These are phyloP conservation scores for Aythya fuligula DNA, from an alignment of 2,797 vertebrate genomes.

Conservation along the genomic window DNA sequence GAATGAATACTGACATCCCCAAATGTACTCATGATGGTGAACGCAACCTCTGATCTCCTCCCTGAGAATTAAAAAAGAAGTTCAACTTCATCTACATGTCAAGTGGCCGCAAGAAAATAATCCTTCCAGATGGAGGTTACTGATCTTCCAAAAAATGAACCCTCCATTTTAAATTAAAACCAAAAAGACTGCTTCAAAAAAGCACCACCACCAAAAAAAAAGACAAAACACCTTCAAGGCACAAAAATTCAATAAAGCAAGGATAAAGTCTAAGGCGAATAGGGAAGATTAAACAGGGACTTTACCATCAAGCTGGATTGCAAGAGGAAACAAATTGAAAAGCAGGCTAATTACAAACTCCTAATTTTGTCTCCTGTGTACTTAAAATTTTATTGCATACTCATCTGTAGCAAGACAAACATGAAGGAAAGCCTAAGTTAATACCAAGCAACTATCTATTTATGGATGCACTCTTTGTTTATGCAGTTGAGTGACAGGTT, in stretches of 20 bases:
- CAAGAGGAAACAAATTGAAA: slow-evolving; percentile 37
- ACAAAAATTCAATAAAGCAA: slow-evolving; percentile 33
- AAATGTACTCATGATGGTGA: slow-evolving; percentile 37
- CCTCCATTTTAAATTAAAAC: slow-evolving; percentile 54
- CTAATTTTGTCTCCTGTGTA: slow-evolving; percentile 12
- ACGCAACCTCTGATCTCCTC: slow-evolving; percentile 35
- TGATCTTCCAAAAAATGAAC: slow-evolving; percentile 56
- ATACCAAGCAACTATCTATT: not conserved
- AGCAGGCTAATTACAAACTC: slow-evolving; percentile 27
- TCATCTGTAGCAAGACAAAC: not conserved
- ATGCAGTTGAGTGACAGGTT: not conserved
- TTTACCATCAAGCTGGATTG: not conserved
- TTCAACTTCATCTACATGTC: slow-evolving; percentile 32
- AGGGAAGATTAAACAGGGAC: slow-evolving; percentile 20
- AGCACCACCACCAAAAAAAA: accelerated
- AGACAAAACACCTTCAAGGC: not conserved
- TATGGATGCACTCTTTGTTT: not conserved
- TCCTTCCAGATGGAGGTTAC: slow-evolving; percentile 49
- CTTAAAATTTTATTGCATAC: not conserved
- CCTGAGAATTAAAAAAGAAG: not conserved
- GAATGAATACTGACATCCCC: slow-evolving; percentile 9
- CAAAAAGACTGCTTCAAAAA: not conserved
- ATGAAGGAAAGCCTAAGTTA: not conserved
- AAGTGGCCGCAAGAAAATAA: slow-evolving; percentile 53
- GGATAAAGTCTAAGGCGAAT: slow-evolving; percentile 25